Base-by-base conservation (phyloP, 1,140 invertebrate genomes). In the Heliconius nattereri region DNA sequence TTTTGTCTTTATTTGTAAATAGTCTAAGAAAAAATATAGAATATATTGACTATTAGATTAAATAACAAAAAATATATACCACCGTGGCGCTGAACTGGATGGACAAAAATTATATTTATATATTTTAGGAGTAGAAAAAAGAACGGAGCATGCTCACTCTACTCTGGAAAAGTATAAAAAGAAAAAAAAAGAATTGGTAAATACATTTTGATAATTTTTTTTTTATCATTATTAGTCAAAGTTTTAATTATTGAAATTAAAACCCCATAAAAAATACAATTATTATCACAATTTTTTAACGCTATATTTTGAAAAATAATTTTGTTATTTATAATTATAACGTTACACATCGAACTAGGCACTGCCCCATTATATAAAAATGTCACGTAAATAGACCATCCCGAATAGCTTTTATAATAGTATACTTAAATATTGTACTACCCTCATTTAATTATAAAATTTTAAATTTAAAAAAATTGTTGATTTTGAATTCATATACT, bases 311-410 rank as follows among this genome's bases (percentile, higher is more conserved):
- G 11, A 16, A 26, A 66, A 13, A 66, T 11, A 29, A 66, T 66
- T 60, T n/a, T 26, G 20, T 20, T 60, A 60, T n/a, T 60, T 60
- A 66, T 66, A 66, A 35, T 29, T 66, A 29, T 29, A 66, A 16
- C 23, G 60, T 7, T 23, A 29, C 26, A 83, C 79, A 83, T 81
- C 79, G 79, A 83, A 76, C 37, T 52, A 75, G 7, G 16, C 66
- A 80, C 78, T 84, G 81, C 78, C 83, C 78, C 3, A 26, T 26
- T 26, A 29, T 66, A 11, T 29, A 16, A 66, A 66, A 26, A 16
- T 66, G 23, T 13, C 19, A n/a, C n/a, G 16, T 3, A 37, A 72
- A 72, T 72, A n/a, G 71, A 72, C 71, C 32, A 35, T 20, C 54
- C 40, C 13, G 1, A 13, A 40, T 40, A 40, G 11, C 11, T 40